Evolutionary conservation across 2,888 invertebrate genomes (phyloP), one percentile per base, ranked within the genome.

Genomic region (Copidosoma aretas): DNA sequence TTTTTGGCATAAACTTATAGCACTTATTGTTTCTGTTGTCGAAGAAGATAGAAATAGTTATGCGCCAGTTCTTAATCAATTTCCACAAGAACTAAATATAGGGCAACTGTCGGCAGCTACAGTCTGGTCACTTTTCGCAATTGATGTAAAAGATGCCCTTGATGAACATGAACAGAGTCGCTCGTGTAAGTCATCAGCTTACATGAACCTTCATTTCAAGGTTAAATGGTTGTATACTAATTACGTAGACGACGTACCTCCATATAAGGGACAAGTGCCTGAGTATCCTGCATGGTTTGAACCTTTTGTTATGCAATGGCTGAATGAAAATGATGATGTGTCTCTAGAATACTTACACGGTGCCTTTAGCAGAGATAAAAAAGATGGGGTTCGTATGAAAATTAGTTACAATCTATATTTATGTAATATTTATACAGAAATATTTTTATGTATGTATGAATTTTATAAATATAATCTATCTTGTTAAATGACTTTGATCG

Each of bases 301-400:
- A 84, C 98, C 98, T n/a, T 99, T 99, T 85, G 99, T 99, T 54
- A 99, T 99, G 98, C 98, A 98, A 84, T 99, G 99, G 99, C 89
- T 99, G 52, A 98, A 98, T 81, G 99, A 99, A 84, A 99, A 99
- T 83, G 99, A 99, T 82, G 98, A 98, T 78, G 98, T 99, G 1
- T 98, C 98, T 0, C 88, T 99, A 80, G 99, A 99, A 84, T 99
- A 98, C 86, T 91, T 99, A 74, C 94, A 98, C 83, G 97, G 98
- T 84, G 99, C 99, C 77, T 99, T 98, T 85, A 96, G 94, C 84
- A 91, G 98, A 84, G 98, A 99, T 86, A 95, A 95, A 85, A 93
- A 94, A 85, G 96, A 96, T 84, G 93, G 93, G 86, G 96, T 96
- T n/a, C n/a, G n/a, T n/a, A n/a, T n/a, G n/a, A n/a, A n/a, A n/a